Evolutionary conservation across 2,797 vertebrate species (phyloP).

Genomic region (Lateolabrax maculatus): DNA sequence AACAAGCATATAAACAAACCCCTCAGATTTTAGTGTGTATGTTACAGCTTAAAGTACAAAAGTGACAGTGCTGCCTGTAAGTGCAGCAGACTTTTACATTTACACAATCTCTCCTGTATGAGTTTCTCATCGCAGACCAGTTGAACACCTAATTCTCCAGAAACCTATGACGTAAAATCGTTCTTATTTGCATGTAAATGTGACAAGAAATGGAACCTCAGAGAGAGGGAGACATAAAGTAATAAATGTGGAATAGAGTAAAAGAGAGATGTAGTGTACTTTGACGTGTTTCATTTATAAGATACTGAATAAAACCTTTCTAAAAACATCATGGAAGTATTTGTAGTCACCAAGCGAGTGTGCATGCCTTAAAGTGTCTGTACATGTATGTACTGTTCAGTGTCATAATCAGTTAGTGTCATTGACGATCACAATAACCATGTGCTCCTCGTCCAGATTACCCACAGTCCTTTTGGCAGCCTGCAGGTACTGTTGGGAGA

Average conservation of each 20-base stretch:
- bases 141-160: not conserved
- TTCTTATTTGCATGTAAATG: not conserved
- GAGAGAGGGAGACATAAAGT: not conserved
- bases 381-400: constrained; percentile 1
- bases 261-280: constrained; percentile 45
- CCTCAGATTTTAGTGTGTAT: constrained; percentile 54
- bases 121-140: constrained; percentile 14
- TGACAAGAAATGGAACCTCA: not conserved
- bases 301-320: constrained; percentile 36
- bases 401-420: constrained; percentile 84
- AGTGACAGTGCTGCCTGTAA: constrained; percentile 13
- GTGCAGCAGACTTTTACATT: constrained; percentile 8
- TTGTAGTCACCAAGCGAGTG: not conserved
- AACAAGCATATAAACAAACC: constrained; percentile 34
- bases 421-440: constrained; percentile 96
- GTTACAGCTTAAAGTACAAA: constrained; percentile 54
- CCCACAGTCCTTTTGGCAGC: constrained; percentile 93
- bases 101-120: constrained; percentile 3
- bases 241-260: not conserved
- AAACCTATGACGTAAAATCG: rapidly evolving
- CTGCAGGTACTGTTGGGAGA: constrained; percentile 97
- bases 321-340: constrained; percentile 49
- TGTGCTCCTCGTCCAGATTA: constrained; percentile 96
- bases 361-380: constrained; percentile 8
- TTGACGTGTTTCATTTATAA: constrained; percentile 24